Evolutionary conservation across 2,888 invertebrate genomes (phyloP).

Genomic region (Galerucella calmariensis): DNA sequence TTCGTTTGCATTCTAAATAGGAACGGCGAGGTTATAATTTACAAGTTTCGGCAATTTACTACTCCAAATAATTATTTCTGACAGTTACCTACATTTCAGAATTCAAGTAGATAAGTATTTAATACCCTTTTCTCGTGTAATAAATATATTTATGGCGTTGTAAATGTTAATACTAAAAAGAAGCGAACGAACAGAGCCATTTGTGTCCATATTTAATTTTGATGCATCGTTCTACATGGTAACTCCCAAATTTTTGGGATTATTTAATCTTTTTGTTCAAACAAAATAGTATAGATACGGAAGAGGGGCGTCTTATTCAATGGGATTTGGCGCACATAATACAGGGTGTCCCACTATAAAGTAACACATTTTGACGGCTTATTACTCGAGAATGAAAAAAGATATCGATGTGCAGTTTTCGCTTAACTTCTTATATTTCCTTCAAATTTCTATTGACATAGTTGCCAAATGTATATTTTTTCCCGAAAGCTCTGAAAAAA

Average conservation of each 20-base stretch:
- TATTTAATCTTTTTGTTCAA: background rate
- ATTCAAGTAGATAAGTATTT: slow-evolving; percentile 7
- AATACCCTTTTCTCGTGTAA: slow-evolving; percentile 14
- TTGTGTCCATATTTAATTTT: background rate
- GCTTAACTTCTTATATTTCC: no score
- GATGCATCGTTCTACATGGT: background rate
- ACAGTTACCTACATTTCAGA: slow-evolving; percentile 9
- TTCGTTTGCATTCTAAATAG: slow-evolving; percentile 6
- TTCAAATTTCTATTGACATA: no score
- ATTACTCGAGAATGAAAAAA: no score
- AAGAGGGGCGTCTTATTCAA: no score
- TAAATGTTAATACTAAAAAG: slow-evolving; percentile 5
- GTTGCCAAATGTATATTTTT: no score
- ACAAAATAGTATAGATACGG: no score
- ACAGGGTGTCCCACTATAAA: no score
- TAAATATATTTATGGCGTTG: slow-evolving; percentile 8
- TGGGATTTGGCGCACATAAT: no score
- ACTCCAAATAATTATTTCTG: slow-evolving; percentile 15
- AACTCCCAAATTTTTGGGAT: background rate
- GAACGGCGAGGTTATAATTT: slow-evolving; percentile 3
- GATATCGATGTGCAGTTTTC: no score
- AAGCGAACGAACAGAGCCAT: background rate
- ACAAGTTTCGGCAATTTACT: slow-evolving; percentile 17
- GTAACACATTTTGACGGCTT: no score
- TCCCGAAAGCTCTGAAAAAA: no score